Evolutionary conservation across 1,140 invertebrate genomes (phyloP), one percentile per base, ranked within the genome.

Genomic region (Nymphalis io): DNA sequence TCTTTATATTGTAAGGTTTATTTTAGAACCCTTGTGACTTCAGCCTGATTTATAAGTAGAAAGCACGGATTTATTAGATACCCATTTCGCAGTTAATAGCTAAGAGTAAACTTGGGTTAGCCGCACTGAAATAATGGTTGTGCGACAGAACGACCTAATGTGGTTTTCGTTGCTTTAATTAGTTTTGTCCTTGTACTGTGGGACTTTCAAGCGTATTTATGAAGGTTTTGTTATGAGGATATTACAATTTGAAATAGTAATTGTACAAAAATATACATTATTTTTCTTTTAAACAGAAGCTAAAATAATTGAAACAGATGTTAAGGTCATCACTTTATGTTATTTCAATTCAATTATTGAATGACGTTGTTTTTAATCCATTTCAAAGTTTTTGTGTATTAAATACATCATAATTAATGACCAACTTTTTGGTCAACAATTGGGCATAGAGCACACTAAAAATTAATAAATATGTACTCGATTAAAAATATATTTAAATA

Each of bases 91-190:
- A 69, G 68, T 69, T 69, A 64, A 64, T 64, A 53, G 68, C 53
- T 62, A 62, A 69, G 68, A 69, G 61, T 69, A 69, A 62, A 61
- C 53, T 69, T 48, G 13, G 68, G 68, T 69, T 69, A 69, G 53
- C 68, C 68, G 68, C 68, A 69, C 68, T 69, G 23, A 63, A 69
- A 69, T 69, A 69, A 69, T 69, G 68, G 60, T 40, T 18, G 27
- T 40, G 68, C 60, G 68, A 69, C 68, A 62, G 61, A 69, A 46
- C 67, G 68, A 58, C 68, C 68, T 44, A 69, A 63, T 69, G 68
- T 63, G 68, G 68, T 62, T 69, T 69, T 64, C 55, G 53, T 44
- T 59, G 68, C 60, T 70, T 64, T 55, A 70, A 70, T 70, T 70
- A 70, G 68, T 70, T 64, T 48, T 64, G 38, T 59, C 27, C 57